Evolutionary conservation across 1,140 invertebrate genomes (phyloP).

Genomic region (Zaprionus africanus): DNA sequence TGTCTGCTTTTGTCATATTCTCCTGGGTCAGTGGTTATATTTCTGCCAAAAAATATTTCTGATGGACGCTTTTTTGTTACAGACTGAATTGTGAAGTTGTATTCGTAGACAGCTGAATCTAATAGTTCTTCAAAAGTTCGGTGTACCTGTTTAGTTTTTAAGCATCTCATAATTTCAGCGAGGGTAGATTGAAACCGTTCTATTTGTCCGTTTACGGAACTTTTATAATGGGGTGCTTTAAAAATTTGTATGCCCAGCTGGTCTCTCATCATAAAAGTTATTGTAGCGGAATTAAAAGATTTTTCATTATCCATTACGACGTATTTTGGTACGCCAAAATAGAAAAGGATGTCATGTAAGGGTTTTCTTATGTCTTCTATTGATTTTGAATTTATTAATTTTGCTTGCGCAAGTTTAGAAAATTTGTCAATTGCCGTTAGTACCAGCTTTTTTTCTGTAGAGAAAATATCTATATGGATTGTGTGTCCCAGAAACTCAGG

Average conservation of each 20-base stretch:
- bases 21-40: constrained; percentile 18
- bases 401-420: not conserved
- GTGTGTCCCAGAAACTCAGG: not conserved
- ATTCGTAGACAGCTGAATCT: constrained; percentile 24
- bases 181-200: constrained; percentile 37
- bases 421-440: not conserved
- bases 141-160: constrained; percentile 19
- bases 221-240: constrained; percentile 19
- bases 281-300: constrained; percentile 24
- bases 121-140: not conserved
- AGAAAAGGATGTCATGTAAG: constrained; percentile 24
- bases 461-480: not conserved
- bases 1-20: constrained; percentile 23
- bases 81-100: constrained; percentile 41
- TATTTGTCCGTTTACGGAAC: constrained; percentile 25
- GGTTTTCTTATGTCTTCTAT: not conserved
- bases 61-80: constrained; percentile 31
- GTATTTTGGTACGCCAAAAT: constrained; percentile 35
- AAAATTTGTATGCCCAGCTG: constrained; percentile 31
- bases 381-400: not conserved
- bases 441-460: not conserved
- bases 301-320: constrained; percentile 46
- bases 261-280: constrained; percentile 23
- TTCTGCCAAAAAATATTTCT: constrained; percentile 33
- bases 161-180: constrained; percentile 13